A percentile compares a stretch with the other conserved stretches of the same genome.
phyloP scores from a whole-genome alignment of 1,140 invertebrate species.

The Euwallacea fornicatus region DNA sequence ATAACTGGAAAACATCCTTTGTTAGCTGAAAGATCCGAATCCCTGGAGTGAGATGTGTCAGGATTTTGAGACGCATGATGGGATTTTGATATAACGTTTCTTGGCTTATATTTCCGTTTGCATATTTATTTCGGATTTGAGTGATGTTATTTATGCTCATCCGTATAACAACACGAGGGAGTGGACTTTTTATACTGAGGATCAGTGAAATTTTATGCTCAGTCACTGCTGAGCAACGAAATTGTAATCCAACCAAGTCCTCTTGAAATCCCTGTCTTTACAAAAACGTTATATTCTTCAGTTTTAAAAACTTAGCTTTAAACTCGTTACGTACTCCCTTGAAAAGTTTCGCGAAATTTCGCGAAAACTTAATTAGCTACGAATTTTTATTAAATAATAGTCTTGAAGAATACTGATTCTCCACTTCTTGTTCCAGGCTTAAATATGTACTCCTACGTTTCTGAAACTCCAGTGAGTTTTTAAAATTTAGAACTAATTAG shows the following conservation, averaged over 20 bases:
- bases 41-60: constrained; percentile 25
- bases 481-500: not conserved
- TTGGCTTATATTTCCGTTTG: not conserved
- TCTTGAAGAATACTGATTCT: too few species aligned
- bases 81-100: constrained; percentile 16
- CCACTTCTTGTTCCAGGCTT: too few species aligned
- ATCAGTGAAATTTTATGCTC: not conserved
- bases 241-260: constrained; percentile 12
- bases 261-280: constrained; percentile 13
- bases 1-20: constrained; percentile 30
- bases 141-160: too few species aligned
- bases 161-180: too few species aligned
- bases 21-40: constrained; percentile 17
- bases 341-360: too few species aligned
- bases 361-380: too few species aligned
- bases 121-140: constrained; percentile 1
- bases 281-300: constrained; percentile 3
- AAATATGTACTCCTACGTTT: too few species aligned
- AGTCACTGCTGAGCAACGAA: constrained; percentile 10
- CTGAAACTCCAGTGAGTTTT: not conserved
- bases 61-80: constrained; percentile 20
- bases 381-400: too few species aligned
- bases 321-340: constrained; percentile 10
- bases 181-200: too few species aligned
- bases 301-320: constrained; percentile 18